phyloP scores from a whole-genome alignment of 2,113 vertebrate genomes.

The Neopipo cinnamomea region DNA sequence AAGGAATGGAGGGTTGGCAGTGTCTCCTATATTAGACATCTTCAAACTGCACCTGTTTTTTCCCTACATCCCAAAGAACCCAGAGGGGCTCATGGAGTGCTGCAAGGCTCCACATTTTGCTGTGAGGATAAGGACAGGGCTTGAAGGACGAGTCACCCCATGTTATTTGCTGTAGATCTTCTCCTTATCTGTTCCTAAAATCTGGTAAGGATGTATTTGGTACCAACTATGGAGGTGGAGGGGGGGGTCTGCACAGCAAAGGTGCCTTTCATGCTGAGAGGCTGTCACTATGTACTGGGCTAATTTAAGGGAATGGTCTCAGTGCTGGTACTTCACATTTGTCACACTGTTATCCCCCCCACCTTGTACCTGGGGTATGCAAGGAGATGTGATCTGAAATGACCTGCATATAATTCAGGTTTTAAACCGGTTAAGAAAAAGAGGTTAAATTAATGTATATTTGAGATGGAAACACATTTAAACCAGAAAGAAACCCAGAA shows the following conservation, averaged over 20 bases:
- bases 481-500: slow-evolving; percentile 4
- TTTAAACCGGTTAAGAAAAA: background rate
- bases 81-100: background rate
- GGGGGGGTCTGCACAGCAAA: background rate
- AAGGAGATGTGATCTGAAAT: background rate
- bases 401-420: background rate
- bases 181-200: background rate
- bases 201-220: background rate
- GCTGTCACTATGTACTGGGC: background rate
- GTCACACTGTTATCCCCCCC: background rate
- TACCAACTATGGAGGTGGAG: background rate
- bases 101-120: background rate
- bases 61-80: background rate
- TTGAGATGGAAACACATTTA: background rate
- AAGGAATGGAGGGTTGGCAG: background rate
- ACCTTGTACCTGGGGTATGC: fast-evolving
- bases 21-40: background rate
- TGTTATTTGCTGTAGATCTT: background rate
- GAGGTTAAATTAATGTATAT: background rate
- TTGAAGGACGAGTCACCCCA: background rate
- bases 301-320: background rate
- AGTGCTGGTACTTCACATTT: background rate
- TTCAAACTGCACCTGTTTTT: background rate
- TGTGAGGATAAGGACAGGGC: background rate
- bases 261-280: background rate